Base-by-base conservation (phyloP, 2,888 invertebrate species). In the Actias luna region DNA sequence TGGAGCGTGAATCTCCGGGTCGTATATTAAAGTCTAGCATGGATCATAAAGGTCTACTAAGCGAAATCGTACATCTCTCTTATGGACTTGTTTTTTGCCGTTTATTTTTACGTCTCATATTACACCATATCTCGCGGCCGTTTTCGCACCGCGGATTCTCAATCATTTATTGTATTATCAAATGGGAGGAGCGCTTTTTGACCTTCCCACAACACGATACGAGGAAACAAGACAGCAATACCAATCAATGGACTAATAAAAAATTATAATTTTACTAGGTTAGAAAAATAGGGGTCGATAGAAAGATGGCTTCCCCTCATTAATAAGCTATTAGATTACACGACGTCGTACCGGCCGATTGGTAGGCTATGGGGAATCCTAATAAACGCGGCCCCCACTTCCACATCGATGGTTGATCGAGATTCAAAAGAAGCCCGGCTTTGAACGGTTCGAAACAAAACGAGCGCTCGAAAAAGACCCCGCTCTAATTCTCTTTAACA, bases 281-380 rank as follows among this genome's bases (percentile, higher is more conserved):
- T 90, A 91, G 91, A 88, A 88, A 85, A 91, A 90, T 89, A 83
- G 86, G 89, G 91, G 80, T 77, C 84, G 82, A 83, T 84, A 77
- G 83, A 84, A 78, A 83, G 84, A 84, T 78, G 83, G 84, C 82
- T 89, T 91, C 90, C 90, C 91, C 85, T 90, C 82, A 90, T 92
- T 92, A 92, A 92, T 91, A 91, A 91, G 91, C 92, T 92, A 92
- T 92, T 92, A 92, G 90, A 92, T 92, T 92, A 92, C 89, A 77
- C 81, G 81, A 85, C 85, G 87, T 86, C 88, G 85, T 81, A 82
- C 79, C 83, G 85, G 79, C 88, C 87, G 87, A 92, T 92, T 92
- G 92, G 92, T 88, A 90, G 89, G 82, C 89, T 83, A 85, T 85
- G 80, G 89, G 89, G 91, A 92, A 92, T 92, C 91, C 92, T 84